Conservation (phyloP, 2,888 invertebrate species). For the Heliconius cydno region DNA sequence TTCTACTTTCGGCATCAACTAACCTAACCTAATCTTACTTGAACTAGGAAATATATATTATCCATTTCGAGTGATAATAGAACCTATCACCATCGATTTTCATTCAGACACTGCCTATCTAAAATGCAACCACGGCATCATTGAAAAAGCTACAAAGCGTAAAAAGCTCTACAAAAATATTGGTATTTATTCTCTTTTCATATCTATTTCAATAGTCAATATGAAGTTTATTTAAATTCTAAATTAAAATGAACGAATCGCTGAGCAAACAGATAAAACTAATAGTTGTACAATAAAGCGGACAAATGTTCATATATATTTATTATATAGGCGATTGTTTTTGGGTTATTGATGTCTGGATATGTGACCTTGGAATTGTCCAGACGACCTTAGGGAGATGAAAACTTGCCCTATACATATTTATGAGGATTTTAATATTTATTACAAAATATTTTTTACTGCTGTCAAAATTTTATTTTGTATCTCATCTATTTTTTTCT, state of each 20-base stretch:
- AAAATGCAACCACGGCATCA: neutral
- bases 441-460: neutral
- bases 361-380: neutral
- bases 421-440: conserved; percentile 1
- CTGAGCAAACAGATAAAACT: neutral
- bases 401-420: neutral
- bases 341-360: neutral
- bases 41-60: no score
- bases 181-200: conserved; percentile 1
- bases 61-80: no score
- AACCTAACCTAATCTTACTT: no score
- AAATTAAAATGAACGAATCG: neutral
- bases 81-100: neutral
- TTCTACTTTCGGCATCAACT: neutral
- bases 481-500: neutral
- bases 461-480: neutral
- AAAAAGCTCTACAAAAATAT: neutral
- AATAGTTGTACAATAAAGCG: neutral
- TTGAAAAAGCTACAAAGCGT: neutral
- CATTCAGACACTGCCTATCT: neutral
- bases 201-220: neutral
- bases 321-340: conserved; percentile 2
- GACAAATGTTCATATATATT: neutral
- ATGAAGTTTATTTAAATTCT: neutral
- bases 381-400: conserved; percentile 8